Percentiles rank a stretch among this genome's conserved stretches.
These are phyloP conservation scores for Alcedo atthis DNA, from an alignment of 2,797 vertebrate genomes.

Conservation along the genomic window DNA sequence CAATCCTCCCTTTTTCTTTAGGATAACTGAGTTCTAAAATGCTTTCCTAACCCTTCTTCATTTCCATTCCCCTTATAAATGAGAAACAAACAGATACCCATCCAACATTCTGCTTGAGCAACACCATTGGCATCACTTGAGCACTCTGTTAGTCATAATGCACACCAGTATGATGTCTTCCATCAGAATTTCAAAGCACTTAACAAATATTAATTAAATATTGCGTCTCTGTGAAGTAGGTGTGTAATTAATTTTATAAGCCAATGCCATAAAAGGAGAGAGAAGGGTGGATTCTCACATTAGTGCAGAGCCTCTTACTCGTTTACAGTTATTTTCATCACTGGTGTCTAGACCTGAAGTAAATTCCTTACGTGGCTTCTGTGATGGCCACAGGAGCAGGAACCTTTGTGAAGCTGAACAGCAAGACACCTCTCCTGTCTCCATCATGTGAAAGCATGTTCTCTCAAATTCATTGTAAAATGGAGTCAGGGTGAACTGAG, in stretches of 20 bases:
- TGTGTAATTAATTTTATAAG: constrained; percentile 28
- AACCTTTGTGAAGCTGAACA: neutral
- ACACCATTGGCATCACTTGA: neutral
- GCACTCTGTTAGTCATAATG: neutral
- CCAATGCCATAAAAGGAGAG: neutral
- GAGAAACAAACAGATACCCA: neutral
- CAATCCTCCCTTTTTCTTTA: neutral
- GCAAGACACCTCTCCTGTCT: neutral
- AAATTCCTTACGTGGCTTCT: neutral
- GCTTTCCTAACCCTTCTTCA: neutral
- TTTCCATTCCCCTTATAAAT: neutral
- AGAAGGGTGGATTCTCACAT: neutral
- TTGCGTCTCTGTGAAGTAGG: neutral
- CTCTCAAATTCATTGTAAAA: neutral
- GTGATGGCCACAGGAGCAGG: neutral
- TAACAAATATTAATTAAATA: constrained; percentile 40
- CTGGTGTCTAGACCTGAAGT: neutral
- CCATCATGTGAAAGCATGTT: neutral
- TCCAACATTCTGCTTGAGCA: neutral
- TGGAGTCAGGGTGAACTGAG: neutral
- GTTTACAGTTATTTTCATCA: constrained; percentile 29
- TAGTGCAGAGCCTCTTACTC: neutral
- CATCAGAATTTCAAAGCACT: constrained; percentile 26
- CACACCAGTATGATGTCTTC: neutral
- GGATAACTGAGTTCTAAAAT: neutral